Evolutionary conservation across 2,888 invertebrate species (phyloP).

Genomic region (Trissolcus brochymenae): DNA sequence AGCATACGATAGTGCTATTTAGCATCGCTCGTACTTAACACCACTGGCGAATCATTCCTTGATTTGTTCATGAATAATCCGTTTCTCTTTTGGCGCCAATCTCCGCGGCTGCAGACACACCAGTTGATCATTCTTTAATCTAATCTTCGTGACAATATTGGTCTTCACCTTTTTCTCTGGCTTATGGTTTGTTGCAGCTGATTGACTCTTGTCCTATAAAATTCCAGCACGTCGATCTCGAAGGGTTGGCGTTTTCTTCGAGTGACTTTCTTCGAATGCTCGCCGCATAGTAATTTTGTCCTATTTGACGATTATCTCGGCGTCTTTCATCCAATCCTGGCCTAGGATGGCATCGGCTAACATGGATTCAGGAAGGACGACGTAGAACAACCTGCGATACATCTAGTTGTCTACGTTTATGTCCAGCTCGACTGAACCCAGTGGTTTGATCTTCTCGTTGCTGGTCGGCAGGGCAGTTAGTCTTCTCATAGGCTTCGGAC

Average conservation of each 20-base stretch:
- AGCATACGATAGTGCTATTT: too few relatives aligned
- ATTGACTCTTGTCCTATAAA: neutral
- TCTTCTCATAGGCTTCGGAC: conserved; percentile 12
- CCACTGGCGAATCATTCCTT: conserved; percentile 64
- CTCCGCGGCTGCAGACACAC: conserved; percentile 44
- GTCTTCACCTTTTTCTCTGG: neutral
- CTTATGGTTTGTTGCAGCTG: neutral
- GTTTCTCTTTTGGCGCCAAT: conserved; percentile 56
- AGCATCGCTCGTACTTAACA: too few relatives aligned
- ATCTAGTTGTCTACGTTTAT: conserved; percentile 11
- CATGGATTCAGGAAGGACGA: conserved; percentile 17
- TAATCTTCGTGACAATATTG: conserved; percentile 59
- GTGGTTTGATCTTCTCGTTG: conserved; percentile 7
- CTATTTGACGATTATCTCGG: conserved; percentile 23
- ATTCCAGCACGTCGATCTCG: neutral
- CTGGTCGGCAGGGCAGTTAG: conserved; percentile 16
- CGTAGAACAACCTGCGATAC: conserved; percentile 26
- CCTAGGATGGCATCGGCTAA: conserved; percentile 24
- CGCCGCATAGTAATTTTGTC: conserved; percentile 7
- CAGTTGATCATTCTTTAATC: conserved; percentile 57
- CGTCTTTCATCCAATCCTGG: conserved; percentile 20
- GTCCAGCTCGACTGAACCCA: conserved; percentile 2
- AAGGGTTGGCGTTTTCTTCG: too few relatives aligned
- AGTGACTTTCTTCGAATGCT: too few relatives aligned
- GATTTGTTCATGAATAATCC: conserved; percentile 51